Evolutionary conservation across 1,140 invertebrate species (phyloP), one percentile per base, ranked within the genome.

Genomic region (Drosophila oshimai): DNA sequence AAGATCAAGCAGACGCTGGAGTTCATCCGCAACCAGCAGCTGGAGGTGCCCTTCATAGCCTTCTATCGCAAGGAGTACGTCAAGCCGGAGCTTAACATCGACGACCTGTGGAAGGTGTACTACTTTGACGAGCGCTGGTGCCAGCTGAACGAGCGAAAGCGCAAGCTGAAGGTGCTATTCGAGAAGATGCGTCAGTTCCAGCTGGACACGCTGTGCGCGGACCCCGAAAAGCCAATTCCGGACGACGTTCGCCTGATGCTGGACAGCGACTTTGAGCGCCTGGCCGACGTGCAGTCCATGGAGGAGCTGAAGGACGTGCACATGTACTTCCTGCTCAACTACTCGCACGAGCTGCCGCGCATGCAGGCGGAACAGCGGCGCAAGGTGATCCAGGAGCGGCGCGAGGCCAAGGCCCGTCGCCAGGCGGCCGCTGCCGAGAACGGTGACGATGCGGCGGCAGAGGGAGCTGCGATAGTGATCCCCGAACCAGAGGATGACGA

Each of bases 41-140:
- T 98, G 76, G 98, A 99, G 92, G 98, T 99, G 18, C 98, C 99
- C 1, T 99, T 99, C 88, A 99, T 99, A 77, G 97, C 98, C 0
- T 99, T 99, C 91, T 99, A 99, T 87, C 93, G 99, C 18, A 99
- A 99, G 92, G 99, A 99, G 91, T 98, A 99, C 89, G 97, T 99
- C 0, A 95, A 97, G 78, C 97, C 98, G 0, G 98, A 99, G 78
- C 91, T 99, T 6, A 97, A 95, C 54, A 98, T 99, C 15, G 97
- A 98, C 83, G 98, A 99, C 90, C 91, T 99, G 1, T 99, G 99
- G 99, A 97, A 96, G 90, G 95, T 99, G 1, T 99, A 98, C 90
- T 96, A 97, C 77, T 98, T 94, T 90, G 98, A 99, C 92, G 98
- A 97, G 31, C 98, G 95, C 93, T 99, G 98, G 98, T 99, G 97